These are phyloP conservation scores for Pseudomyrmex gracilis DNA, from an alignment of 1,140 invertebrate species.

Conservation along the genomic window DNA sequence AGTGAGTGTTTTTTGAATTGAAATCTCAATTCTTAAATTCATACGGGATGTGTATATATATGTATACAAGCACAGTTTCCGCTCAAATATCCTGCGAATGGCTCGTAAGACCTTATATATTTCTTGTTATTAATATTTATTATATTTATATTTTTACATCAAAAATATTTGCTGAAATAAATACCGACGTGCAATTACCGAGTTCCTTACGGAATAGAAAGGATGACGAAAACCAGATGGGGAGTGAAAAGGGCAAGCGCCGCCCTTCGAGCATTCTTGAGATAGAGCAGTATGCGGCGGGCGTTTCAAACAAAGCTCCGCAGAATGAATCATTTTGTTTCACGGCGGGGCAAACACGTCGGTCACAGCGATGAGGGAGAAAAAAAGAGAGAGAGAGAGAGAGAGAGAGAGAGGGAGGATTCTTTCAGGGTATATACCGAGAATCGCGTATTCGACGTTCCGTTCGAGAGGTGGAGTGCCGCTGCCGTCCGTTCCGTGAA, in stretches of 20 bases:
- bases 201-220: neutral
- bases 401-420: conserved; percentile 29
- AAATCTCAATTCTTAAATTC: no score
- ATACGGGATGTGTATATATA: no score
- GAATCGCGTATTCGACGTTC: conserved; percentile 50
- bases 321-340: conserved; percentile 83
- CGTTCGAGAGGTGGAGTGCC: conserved; percentile 16
- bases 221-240: neutral
- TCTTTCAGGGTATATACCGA: conserved; percentile 57
- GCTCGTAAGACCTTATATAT: no score
- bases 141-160: no score
- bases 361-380: conserved; percentile 73
- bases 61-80: no score
- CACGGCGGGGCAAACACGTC: conserved; percentile 79
- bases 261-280: conserved; percentile 36
- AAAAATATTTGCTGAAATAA: neutral
- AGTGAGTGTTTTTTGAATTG: no score
- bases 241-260: neutral
- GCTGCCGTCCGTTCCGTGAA: conserved; percentile 50
- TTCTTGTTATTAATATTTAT: neutral
- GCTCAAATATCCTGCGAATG: no score
- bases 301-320: conserved; percentile 70
- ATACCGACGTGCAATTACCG: conserved; percentile 5
- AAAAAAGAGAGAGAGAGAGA: no score
- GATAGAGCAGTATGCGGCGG: conserved; percentile 66